Percentiles rank a stretch among this genome's conserved stretches.
These are phyloP conservation scores for Zosterops hypoxanthus DNA, from an alignment of 2,113 vertebrate species.

Conservation along the genomic window DNA sequence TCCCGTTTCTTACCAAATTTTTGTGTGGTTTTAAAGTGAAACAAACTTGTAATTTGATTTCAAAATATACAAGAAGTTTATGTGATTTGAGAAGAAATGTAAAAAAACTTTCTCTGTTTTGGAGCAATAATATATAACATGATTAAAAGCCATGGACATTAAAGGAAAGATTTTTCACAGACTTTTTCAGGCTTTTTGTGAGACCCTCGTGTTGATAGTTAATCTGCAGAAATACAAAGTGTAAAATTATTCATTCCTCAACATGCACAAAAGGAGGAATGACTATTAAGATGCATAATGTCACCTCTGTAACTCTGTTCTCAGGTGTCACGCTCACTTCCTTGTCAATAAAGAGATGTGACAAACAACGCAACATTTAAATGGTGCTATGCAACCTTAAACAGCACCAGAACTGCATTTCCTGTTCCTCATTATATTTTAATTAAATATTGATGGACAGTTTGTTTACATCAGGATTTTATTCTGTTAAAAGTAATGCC, in stretches of 20 bases:
- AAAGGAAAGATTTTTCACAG: background rate
- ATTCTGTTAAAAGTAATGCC: background rate
- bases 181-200: background rate
- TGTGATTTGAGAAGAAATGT: background rate
- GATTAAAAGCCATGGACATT: background rate
- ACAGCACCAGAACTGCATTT: background rate
- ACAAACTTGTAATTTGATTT: background rate
- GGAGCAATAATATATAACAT: background rate
- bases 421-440: conserved; percentile 22
- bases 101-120: background rate
- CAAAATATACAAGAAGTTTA: background rate
- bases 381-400: background rate
- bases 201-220: background rate
- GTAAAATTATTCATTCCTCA: background rate
- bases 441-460: conserved; percentile 25
- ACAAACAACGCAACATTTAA: background rate
- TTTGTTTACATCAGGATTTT: conserved; percentile 20
- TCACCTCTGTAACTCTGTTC: background rate
- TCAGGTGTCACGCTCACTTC: background rate
- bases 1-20: background rate
- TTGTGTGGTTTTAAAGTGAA: background rate
- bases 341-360: background rate
- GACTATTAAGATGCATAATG: background rate
- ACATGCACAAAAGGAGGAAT: background rate
- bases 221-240: background rate